phyloP scores from a whole-genome alignment of 2,797 vertebrate species.

The Rhinichthys osculus region DNA sequence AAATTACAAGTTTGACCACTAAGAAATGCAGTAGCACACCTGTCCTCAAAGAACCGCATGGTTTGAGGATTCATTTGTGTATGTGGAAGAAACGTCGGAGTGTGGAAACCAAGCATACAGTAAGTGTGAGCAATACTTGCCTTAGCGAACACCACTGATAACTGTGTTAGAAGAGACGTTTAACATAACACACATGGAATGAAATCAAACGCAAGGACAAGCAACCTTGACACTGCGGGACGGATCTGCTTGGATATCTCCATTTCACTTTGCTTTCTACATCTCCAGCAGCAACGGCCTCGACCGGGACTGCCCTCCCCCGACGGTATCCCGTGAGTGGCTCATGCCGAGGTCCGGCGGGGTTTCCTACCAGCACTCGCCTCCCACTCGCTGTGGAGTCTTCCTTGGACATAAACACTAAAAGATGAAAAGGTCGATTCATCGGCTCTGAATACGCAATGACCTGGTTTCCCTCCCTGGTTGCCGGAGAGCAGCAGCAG shows the following conservation, averaged over 20 bases:
- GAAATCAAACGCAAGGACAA: background rate
- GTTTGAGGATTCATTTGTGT: background rate
- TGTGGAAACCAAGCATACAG: background rate
- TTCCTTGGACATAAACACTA: slow-evolving; percentile 57
- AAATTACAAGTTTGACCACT: background rate
- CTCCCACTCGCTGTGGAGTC: slow-evolving; percentile 55
- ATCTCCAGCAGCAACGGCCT: slow-evolving; percentile 22
- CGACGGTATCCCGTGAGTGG: slow-evolving; percentile 24
- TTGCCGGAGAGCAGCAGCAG: slow-evolving; percentile 59
- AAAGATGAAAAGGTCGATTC: slow-evolving; percentile 62
- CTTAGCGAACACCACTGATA: background rate
- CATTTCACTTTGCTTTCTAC: slow-evolving; percentile 8
- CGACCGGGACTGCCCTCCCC: background rate
- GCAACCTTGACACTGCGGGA: background rate
- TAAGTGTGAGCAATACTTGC: background rate
- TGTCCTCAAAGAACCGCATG: background rate
- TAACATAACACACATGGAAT: slow-evolving; percentile 3
- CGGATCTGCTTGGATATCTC: slow-evolving; percentile 4
- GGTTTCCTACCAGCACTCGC: slow-evolving; percentile 27
- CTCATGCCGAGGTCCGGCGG: background rate
- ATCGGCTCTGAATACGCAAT: slow-evolving; percentile 66
- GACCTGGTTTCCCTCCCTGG: slow-evolving; percentile 69
- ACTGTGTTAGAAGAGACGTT: background rate
- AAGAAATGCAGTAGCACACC: background rate
- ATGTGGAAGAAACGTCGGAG: background rate